Percentiles rank a stretch among this genome's conserved stretches.
Evolutionary conservation across 2,888 invertebrate species (phyloP).

Genomic region (Geophilus truncorum): DNA sequence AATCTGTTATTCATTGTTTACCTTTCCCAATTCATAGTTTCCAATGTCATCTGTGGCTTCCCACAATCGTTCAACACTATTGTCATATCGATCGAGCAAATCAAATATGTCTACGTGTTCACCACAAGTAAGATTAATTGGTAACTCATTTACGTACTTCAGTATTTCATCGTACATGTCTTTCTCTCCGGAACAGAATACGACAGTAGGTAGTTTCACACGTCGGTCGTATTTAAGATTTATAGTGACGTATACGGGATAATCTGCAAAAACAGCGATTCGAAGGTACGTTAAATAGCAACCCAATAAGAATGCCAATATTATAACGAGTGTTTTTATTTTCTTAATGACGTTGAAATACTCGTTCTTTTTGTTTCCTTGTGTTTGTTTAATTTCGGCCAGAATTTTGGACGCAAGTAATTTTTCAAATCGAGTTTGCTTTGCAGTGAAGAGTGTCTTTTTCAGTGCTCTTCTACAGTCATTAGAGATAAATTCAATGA

Average conservation of each 20-base stretch:
- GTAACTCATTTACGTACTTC: neutral
- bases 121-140: neutral
- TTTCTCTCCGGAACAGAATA: neutral
- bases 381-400: neutral
- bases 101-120: neutral
- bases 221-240: neutral
- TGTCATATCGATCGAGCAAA: neutral
- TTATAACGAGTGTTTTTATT: neutral
- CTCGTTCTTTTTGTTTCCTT: neutral
- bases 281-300: neutral
- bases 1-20: neutral
- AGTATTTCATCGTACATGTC: neutral
- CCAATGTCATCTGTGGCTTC: neutral
- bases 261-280: neutral
- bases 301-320: neutral
- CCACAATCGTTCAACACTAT: neutral
- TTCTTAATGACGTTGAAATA: neutral
- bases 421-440: neutral
- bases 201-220: neutral
- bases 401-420: neutral
- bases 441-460: neutral
- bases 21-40: neutral
- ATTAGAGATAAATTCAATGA: neutral
- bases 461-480: neutral
- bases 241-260: neutral